Evolutionary conservation across 2,888 invertebrate species (phyloP).

Genomic region (Eupelmus urozonus): DNA sequence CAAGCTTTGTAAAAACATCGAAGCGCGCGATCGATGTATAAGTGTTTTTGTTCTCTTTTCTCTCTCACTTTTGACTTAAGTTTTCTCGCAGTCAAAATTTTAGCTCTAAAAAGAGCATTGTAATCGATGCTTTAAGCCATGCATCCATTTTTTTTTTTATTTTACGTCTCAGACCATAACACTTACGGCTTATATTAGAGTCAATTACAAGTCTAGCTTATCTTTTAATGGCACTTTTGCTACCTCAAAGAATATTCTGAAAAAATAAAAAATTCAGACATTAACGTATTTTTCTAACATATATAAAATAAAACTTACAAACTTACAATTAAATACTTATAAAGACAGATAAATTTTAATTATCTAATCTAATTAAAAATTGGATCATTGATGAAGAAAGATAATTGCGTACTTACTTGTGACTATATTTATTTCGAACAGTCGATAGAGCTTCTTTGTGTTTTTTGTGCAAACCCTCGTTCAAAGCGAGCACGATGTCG

Average conservation of each 20-base stretch:
- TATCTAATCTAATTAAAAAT: not conserved
- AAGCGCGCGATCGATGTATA: conserved; percentile 46
- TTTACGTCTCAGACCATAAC: conserved; percentile 50
- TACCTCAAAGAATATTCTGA: conserved; percentile 92
- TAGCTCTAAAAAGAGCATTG: conserved; percentile 39
- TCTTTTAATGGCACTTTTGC: conserved; percentile 86
- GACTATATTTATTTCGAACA: conserved; percentile 94
- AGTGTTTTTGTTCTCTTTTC: conserved; percentile 26
- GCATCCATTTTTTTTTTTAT: conserved; percentile 62
- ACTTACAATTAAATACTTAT: too few species aligned
- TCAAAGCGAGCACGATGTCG: conserved; percentile 85
- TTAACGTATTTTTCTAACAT: not conserved
- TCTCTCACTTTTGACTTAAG: conserved; percentile 32
- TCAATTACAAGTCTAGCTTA: conserved; percentile 68
- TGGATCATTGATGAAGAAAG: not conserved
- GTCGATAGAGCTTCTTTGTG: conserved; percentile 90
- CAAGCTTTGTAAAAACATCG: conserved; percentile 55
- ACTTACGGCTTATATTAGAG: conserved; percentile 44
- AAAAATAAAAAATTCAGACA: conserved; percentile 63
- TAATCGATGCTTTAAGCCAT: conserved; percentile 57
- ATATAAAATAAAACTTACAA: not conserved
- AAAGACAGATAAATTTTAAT: not conserved
- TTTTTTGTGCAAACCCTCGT: conserved; percentile 87
- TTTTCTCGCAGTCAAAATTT: conserved; percentile 49
- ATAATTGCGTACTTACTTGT: conserved; percentile 81